These are phyloP conservation scores for Lophius piscatorius DNA, from an alignment of 2,113 vertebrate genomes.

Conservation along the genomic window DNA sequence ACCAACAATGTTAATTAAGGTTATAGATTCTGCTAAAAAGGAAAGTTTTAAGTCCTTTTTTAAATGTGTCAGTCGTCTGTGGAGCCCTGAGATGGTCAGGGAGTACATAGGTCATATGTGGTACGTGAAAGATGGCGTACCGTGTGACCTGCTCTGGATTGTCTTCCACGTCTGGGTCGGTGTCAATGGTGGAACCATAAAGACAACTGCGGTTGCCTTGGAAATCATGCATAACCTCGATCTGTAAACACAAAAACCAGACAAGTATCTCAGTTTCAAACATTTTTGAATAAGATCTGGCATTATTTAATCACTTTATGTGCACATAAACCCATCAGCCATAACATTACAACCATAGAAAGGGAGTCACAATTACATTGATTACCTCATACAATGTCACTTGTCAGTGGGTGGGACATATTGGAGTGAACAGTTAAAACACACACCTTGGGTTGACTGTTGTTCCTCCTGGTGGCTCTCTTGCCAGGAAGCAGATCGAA, in stretches of 20 bases:
- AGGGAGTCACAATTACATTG: too few relatives aligned
- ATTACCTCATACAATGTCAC: too few relatives aligned
- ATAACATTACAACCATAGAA: too few relatives aligned
- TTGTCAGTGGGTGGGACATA: too few relatives aligned
- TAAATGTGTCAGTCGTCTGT: too few relatives aligned
- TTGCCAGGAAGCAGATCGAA: slow-evolving; percentile 92
- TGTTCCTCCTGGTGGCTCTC: slow-evolving; percentile 85
- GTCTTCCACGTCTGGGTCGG: slow-evolving; percentile 84
- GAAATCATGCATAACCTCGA: slow-evolving; percentile 91
- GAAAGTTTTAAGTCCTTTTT: too few relatives aligned
- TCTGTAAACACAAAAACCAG: slow-evolving; percentile 76
- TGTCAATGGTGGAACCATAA: slow-evolving; percentile 63
- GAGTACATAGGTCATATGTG: not conserved
- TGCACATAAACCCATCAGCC: too few relatives aligned
- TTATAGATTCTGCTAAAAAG: too few relatives aligned
- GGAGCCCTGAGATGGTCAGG: too few relatives aligned
- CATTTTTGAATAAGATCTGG: too few relatives aligned
- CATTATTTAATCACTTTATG: too few relatives aligned
- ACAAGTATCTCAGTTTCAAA: not conserved
- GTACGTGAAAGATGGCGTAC: slow-evolving; percentile 61
- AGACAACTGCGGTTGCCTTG: slow-evolving; percentile 85
- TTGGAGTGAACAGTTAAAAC: not conserved
- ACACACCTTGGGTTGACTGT: slow-evolving; percentile 85
- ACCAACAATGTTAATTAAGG: too few relatives aligned
- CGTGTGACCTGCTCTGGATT: slow-evolving; percentile 87